A percentile compares a stretch with the other conserved stretches of the same genome.
Conservation (phyloP, 2,888 invertebrate genomes). For the Ochlodes sylvanus region DNA sequence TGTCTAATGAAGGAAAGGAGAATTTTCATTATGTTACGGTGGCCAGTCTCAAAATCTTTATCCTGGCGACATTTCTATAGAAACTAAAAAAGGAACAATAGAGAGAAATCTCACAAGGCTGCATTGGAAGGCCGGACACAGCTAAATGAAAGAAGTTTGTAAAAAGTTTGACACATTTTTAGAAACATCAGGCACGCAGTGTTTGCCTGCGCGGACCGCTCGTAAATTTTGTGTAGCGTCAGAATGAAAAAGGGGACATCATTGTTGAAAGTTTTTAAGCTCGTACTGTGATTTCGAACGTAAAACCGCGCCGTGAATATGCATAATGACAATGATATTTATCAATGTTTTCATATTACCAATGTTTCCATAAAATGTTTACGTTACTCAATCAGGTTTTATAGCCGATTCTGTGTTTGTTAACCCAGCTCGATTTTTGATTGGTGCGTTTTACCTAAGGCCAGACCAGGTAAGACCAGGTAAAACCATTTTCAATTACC, state of each 20-base stretch:
- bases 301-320: constrained; percentile 62
- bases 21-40: constrained; percentile 70
- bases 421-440: constrained; percentile 7
- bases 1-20: constrained; percentile 46
- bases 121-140: constrained; percentile 77
- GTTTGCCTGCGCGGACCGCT: constrained; percentile 73
- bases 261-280: constrained; percentile 81
- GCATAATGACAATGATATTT: constrained; percentile 56
- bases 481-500: no score
- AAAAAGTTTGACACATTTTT: constrained; percentile 85
- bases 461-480: no score
- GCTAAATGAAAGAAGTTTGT: constrained; percentile 83
- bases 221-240: constrained; percentile 82
- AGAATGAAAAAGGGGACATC: constrained; percentile 82
- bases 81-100: constrained; percentile 80
- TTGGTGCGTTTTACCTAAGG: constrained; percentile 7
- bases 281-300: constrained; percentile 67
- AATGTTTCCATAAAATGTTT: constrained; percentile 30
- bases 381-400: constrained; percentile 32
- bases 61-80: constrained; percentile 77
- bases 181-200: constrained; percentile 83
- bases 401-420: constrained; percentile 13
- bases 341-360: constrained; percentile 39
- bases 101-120: constrained; percentile 73
- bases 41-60: constrained; percentile 72